phyloP scores from a whole-genome alignment of 2,797 vertebrate genomes.

The Phylloscopus collybita region DNA sequence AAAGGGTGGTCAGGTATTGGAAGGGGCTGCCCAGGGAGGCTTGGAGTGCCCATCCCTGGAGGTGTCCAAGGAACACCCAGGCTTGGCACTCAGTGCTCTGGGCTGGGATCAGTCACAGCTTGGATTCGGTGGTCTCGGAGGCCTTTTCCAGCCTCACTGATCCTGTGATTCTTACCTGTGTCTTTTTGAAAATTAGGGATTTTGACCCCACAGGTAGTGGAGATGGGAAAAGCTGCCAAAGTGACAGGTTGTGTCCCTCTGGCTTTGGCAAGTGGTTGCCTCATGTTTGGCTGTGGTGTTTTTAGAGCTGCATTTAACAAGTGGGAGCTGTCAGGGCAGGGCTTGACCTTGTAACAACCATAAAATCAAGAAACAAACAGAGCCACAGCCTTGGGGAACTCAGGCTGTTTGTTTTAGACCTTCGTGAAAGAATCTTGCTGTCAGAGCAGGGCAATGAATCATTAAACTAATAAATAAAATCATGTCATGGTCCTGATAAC shows the following conservation, averaged over 20 bases:
- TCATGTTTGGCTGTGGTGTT: background rate
- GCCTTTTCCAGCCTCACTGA: background rate
- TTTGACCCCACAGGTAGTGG: background rate
- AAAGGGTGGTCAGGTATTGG: too few species aligned
- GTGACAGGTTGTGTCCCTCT: background rate
- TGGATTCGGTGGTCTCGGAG: fast-evolving
- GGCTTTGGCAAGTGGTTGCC: background rate
- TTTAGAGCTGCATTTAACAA: background rate
- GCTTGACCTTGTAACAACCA: background rate
- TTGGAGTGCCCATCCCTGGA: background rate
- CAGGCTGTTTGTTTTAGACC: background rate
- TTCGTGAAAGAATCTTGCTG: background rate
- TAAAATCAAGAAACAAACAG: background rate
- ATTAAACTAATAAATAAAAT: background rate
- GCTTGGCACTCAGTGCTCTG: background rate
- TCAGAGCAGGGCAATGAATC: background rate
- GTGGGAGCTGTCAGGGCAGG: background rate
- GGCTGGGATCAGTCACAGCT: too few species aligned
- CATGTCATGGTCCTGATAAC: background rate
- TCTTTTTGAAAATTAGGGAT: background rate
- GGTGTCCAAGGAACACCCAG: background rate
- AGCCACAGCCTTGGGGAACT: background rate
- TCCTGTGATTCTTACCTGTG: background rate
- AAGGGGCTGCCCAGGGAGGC: background rate
- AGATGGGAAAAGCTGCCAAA: background rate